Conservation (phyloP, 2,113 vertebrate species). For the Barnardius zonarius region DNA sequence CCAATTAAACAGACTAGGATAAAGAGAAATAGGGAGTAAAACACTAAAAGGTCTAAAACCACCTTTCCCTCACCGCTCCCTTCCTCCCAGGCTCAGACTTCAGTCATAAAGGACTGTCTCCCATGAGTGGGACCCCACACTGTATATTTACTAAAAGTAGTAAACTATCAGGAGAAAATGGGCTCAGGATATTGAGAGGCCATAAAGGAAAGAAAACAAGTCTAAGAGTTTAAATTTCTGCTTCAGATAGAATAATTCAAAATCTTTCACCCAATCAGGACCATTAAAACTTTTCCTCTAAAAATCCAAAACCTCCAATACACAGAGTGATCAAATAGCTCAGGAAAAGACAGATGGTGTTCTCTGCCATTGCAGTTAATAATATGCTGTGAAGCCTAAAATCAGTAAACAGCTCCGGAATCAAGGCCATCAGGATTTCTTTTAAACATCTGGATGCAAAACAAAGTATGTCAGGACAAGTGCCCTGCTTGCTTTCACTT, state of each 20-base stretch:
- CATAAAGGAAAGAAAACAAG: not conserved
- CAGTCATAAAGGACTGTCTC: not conserved
- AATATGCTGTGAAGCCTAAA: slow-evolving; percentile 2
- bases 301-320: not conserved
- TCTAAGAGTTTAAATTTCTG: not conserved
- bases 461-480: not conserved
- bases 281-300: not conserved
- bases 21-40: not conserved
- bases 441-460: not conserved
- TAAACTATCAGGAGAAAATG: not conserved
- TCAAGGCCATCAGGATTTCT: not conserved
- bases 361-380: not conserved
- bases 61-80: not conserved
- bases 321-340: not conserved
- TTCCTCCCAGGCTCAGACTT: not conserved
- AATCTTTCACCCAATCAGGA: not conserved
- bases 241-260: not conserved
- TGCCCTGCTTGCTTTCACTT: not conserved
- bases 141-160: not conserved
- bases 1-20: not conserved
- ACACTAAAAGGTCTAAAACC: not conserved
- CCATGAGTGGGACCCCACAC: not conserved
- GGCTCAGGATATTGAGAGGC: not conserved
- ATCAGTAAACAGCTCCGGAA: not conserved
- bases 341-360: not conserved